These are phyloP conservation scores for Ormyrus rosae DNA, from an alignment of 2,888 invertebrate genomes.

Conservation along the genomic window DNA sequence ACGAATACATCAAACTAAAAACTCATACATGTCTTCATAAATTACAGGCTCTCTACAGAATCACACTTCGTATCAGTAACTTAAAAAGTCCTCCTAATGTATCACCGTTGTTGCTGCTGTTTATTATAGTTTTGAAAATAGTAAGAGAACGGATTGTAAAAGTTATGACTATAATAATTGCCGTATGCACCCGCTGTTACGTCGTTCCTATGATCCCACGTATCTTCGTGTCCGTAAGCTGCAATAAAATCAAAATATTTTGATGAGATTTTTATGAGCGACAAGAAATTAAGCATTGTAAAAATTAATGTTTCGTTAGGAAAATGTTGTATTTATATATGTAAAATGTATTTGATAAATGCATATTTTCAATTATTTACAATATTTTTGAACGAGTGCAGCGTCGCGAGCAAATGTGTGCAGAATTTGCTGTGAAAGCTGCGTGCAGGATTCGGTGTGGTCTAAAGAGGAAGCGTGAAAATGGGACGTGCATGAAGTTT, in stretches of 20 bases:
- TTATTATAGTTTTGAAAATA: constrained; percentile 54
- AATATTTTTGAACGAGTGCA: too few species aligned
- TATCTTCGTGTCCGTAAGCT: constrained; percentile 71
- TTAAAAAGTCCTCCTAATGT: constrained; percentile 1
- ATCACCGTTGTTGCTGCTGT: constrained; percentile 33
- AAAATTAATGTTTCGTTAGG: background rate
- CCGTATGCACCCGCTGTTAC: constrained; percentile 49
- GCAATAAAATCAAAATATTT: constrained; percentile 11
- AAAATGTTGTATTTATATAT: background rate
- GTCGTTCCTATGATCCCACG: constrained; percentile 72
- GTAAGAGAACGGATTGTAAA: constrained; percentile 48
- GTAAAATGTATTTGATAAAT: background rate
- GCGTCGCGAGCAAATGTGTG: too few species aligned
- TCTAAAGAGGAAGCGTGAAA: too few species aligned
- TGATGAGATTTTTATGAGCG: too few species aligned
- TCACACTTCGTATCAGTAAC: background rate
- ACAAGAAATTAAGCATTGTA: background rate
- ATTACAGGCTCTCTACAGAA: constrained; percentile 24
- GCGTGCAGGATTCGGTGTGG: too few species aligned
- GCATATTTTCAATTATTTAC: background rate
- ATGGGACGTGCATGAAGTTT: too few species aligned
- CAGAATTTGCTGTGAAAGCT: too few species aligned
- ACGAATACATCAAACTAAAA: background rate
- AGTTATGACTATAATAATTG: constrained; percentile 45
- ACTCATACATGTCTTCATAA: constrained; percentile 37